These are phyloP conservation scores for Drosophila willistoni DNA, from an alignment of 1,140 invertebrate species.

Conservation along the genomic window DNA sequence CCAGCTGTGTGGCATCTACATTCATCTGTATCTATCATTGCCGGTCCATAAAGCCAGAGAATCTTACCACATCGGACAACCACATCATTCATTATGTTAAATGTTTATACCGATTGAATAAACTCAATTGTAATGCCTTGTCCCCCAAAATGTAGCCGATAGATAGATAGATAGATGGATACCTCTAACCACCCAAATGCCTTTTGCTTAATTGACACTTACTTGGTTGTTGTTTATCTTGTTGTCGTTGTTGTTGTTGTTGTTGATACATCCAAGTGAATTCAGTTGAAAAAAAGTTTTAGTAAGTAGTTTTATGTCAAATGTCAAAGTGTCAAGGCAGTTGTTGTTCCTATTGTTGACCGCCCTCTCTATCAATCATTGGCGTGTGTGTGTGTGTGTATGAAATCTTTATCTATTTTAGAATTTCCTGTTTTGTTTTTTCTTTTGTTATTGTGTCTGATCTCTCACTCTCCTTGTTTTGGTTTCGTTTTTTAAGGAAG, in stretches of 20 bases:
- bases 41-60: slow-evolving; percentile 5
- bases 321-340: slow-evolving; percentile 63
- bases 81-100: slow-evolving; percentile 23
- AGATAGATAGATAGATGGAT: no score
- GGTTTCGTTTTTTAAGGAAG: background rate
- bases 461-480: background rate
- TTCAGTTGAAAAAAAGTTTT: slow-evolving; percentile 50
- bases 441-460: background rate
- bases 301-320: slow-evolving; percentile 52
- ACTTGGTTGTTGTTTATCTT: slow-evolving; percentile 34
- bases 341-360: slow-evolving; percentile 31
- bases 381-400: slow-evolving; percentile 21
- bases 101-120: slow-evolving; percentile 19
- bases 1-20: background rate
- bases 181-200: background rate
- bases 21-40: slow-evolving; percentile 15
- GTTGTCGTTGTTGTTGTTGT: slow-evolving; percentile 27
- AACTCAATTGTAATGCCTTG: slow-evolving; percentile 8
- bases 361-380: slow-evolving; percentile 48
- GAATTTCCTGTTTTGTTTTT: slow-evolving; percentile 12
- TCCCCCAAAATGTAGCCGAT: background rate
- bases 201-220: slow-evolving; percentile 63
- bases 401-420: slow-evolving; percentile 51
- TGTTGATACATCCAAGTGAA: slow-evolving; percentile 29
- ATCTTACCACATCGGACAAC: slow-evolving; percentile 10